Conservation (phyloP, 1,140 invertebrate genomes). For the Brachionus rubens region DNA sequence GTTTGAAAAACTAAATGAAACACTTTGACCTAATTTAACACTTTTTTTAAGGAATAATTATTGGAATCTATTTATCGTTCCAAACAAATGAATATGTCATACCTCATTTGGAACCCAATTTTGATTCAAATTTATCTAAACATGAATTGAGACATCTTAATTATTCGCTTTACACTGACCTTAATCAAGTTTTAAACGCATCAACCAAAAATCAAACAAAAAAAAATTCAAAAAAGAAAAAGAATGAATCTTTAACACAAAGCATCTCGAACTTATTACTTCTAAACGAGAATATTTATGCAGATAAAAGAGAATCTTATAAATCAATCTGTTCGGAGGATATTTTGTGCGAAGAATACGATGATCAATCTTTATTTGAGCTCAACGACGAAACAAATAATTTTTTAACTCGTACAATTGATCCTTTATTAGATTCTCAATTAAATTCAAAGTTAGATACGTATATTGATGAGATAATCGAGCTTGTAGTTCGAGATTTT, state of each 20-base stretch:
- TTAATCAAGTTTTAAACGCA: conserved; percentile 15
- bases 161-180: background rate
- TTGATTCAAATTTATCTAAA: background rate
- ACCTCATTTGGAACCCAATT: background rate
- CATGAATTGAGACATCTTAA: background rate
- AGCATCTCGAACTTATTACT: background rate
- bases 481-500: conserved; percentile 75
- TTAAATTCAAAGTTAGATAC: conserved; percentile 68
- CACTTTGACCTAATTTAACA: too few relatives aligned
- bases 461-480: conserved; percentile 75
- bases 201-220: background rate
- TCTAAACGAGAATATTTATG: background rate
- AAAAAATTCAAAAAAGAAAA: background rate
- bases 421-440: background rate
- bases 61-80: conserved; percentile 13
- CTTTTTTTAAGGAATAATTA: background rate
- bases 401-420: too few relatives aligned
- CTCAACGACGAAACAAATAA: too few relatives aligned
- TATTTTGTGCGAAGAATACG: background rate
- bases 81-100: background rate
- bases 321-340: background rate
- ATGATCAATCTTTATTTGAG: background rate
- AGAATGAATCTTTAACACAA: background rate
- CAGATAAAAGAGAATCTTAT: too few relatives aligned
- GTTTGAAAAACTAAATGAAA: too few relatives aligned